Evolutionary conservation across 2,113 vertebrate genomes (phyloP).

Genomic region (Austrofundulus limnaeus): DNA sequence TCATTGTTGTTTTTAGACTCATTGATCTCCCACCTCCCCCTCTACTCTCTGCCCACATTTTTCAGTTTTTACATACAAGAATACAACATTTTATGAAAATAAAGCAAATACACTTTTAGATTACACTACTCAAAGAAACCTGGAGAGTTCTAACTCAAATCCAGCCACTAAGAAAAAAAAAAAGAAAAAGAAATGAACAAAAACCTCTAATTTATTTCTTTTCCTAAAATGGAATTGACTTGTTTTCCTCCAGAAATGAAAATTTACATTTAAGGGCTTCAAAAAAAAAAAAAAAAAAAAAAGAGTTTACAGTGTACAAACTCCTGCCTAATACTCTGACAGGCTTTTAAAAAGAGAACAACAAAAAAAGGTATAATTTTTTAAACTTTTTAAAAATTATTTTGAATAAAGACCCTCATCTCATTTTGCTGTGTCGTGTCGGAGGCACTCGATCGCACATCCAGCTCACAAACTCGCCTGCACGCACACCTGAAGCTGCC

Average conservation of each 20-base stretch:
- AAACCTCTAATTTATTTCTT: conserved; percentile 60
- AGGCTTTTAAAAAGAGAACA: conserved; percentile 70
- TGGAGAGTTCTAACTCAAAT: conserved; percentile 98
- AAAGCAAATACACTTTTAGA: conserved; percentile 64
- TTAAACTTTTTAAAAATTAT: conserved; percentile 33
- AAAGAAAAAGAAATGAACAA: conserved; percentile 24
- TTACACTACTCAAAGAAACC: conserved; percentile 85
- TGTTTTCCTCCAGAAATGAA: conserved; percentile 85
- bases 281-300: conserved; percentile 86
- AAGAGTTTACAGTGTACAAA: conserved; percentile 98
- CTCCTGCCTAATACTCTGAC: conserved; percentile 88
- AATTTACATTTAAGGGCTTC: conserved; percentile 91
- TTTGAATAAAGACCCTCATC: conserved; percentile 84
- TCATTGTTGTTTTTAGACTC: conserved; percentile 91
- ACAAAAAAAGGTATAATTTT: background rate
- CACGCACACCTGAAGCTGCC: conserved; percentile 80
- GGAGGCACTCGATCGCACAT: conserved; percentile 79
- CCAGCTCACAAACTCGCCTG: conserved; percentile 34
- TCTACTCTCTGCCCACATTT: conserved; percentile 1
- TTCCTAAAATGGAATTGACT: conserved; percentile 89
- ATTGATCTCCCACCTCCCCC: conserved; percentile 76
- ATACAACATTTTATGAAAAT: conserved; percentile 85
- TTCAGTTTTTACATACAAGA: conserved; percentile 82
- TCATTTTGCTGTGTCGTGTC: conserved; percentile 87
- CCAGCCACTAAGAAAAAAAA: conserved; percentile 85